A percentile compares a stretch with the other conserved stretches of the same genome.
Evolutionary conservation across 2,113 vertebrate species (phyloP).

Genomic region (Crotalus viridis): DNA sequence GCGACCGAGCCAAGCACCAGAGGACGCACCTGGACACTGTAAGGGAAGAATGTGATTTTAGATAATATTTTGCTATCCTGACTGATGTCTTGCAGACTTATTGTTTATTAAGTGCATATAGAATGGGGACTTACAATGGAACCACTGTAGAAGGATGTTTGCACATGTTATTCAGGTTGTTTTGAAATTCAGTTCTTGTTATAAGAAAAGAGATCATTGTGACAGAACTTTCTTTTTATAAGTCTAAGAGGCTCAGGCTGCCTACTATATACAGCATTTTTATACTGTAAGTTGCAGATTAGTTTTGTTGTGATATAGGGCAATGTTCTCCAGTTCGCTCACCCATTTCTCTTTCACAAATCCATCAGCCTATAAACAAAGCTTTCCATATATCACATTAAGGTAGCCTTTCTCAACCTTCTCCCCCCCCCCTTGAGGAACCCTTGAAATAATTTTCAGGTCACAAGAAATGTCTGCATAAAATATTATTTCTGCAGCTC

Average conservation of each 20-base stretch:
- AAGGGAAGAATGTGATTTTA: conserved; percentile 56
- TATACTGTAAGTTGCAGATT: background rate
- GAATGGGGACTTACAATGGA: background rate
- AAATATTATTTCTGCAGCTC: background rate
- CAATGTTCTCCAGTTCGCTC: background rate
- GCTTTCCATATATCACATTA: background rate
- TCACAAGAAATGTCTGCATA: background rate
- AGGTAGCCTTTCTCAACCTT: background rate
- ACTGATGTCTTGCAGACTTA: background rate
- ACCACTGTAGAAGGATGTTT: background rate
- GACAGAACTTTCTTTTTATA: background rate
- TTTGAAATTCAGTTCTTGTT: background rate
- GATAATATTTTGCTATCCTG: background rate
- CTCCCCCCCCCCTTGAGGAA: background rate
- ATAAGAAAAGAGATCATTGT: conserved; percentile 13
- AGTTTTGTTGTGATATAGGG: background rate
- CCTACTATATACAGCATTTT: background rate
- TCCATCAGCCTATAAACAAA: background rate
- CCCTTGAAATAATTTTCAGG: background rate
- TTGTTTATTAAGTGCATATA: background rate
- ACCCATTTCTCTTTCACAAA: background rate
- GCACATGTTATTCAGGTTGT: background rate
- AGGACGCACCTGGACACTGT: conserved; percentile 91
- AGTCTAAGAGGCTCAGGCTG: background rate
- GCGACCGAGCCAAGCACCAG: conserved; percentile 96